Evolutionary conservation across 2,797 vertebrate genomes (phyloP).

Genomic region (Natrix natrix): DNA sequence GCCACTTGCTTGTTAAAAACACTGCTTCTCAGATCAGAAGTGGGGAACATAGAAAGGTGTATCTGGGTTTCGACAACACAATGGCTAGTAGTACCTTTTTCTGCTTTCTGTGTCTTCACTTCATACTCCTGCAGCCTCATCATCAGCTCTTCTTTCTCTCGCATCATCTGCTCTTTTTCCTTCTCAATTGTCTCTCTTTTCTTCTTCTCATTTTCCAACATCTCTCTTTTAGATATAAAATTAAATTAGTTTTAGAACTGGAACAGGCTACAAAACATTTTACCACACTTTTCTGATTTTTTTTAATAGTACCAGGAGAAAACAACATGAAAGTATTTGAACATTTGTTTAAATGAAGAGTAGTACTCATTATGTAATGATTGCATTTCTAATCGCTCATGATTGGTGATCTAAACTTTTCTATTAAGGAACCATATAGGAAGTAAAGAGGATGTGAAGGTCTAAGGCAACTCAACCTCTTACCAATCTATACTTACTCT

Average conservation of each 20-base stretch:
- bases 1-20: background rate
- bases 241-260: slow-evolving; percentile 16
- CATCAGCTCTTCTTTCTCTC: slow-evolving; percentile 88
- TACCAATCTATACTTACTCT: background rate
- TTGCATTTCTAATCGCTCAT: background rate
- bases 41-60: background rate
- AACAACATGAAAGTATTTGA: background rate
- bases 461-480: background rate
- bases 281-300: background rate
- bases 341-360: background rate
- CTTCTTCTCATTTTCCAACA: slow-evolving; percentile 91
- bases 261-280: slow-evolving; percentile 38
- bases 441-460: background rate
- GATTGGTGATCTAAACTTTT: background rate
- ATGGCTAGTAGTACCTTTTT: slow-evolving; percentile 79
- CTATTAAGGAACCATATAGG: background rate
- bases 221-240: slow-evolving; percentile 78
- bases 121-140: slow-evolving; percentile 85
- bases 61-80: background rate
- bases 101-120: slow-evolving; percentile 88
- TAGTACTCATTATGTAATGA: background rate
- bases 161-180: slow-evolving; percentile 90
- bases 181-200: slow-evolving; percentile 85
- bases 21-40: background rate
- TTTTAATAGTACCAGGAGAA: background rate